phyloP scores from a whole-genome alignment of 1,140 invertebrate species.

The Teleopsis dalmanni region DNA sequence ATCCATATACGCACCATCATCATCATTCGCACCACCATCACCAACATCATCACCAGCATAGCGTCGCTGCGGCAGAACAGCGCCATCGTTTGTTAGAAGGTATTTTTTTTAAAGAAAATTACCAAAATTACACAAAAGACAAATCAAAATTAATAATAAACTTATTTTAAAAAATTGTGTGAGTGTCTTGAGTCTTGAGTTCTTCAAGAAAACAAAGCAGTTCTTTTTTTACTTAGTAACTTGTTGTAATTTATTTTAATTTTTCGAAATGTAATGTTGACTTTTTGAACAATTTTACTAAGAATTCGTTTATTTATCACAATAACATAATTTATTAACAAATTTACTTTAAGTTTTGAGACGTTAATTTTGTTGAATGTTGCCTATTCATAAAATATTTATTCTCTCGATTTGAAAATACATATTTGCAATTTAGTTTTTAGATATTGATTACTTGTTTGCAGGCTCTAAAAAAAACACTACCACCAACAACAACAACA shows the following conservation, averaged over 20 bases:
- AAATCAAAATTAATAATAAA: not conserved
- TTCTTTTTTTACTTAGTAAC: not conserved
- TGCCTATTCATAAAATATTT: constrained; percentile 3
- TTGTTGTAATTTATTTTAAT: constrained; percentile 4
- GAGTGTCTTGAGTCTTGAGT: not conserved
- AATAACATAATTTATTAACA: no score
- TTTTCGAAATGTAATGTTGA: not conserved
- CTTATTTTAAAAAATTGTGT: not conserved
- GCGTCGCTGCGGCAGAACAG: constrained; percentile 37
- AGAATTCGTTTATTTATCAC: no score
- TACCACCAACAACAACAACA: no score
- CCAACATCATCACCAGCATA: constrained; percentile 23
- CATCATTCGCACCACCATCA: constrained; percentile 21
- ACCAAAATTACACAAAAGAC: constrained; percentile 9
- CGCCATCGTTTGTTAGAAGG: constrained; percentile 41
- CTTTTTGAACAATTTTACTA: constrained; percentile 2
- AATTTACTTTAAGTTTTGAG: not conserved
- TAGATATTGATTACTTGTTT: not conserved
- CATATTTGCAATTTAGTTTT: constrained; percentile 1
- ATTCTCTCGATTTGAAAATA: not conserved
- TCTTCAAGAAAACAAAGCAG: no score
- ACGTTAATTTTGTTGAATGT: not conserved
- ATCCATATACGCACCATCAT: constrained; percentile 11
- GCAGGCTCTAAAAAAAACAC: no score
- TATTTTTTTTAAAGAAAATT: constrained; percentile 22